A percentile compares a stretch with the other conserved stretches of the same genome.
Conservation (phyloP, 2,113 vertebrate species). For the Gymnobelideus leadbeateri region DNA sequence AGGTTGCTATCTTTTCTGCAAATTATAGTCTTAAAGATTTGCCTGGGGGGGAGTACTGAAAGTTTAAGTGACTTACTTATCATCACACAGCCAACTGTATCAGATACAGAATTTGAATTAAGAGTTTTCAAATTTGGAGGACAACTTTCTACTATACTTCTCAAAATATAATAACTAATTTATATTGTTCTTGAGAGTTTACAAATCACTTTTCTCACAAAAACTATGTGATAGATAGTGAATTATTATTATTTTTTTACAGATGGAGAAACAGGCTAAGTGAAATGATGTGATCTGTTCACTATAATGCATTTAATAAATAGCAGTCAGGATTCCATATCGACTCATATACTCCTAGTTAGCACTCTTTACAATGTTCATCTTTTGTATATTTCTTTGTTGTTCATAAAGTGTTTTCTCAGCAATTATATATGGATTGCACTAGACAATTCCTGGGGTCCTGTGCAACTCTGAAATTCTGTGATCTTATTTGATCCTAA, state of each 20-base stretch:
- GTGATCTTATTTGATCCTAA: background rate
- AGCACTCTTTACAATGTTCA: background rate
- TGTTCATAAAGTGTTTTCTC: background rate
- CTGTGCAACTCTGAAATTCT: background rate
- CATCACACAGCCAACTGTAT: background rate
- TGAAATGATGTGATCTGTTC: background rate
- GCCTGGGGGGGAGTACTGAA: background rate
- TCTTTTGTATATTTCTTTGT: background rate
- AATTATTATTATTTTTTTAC: background rate
- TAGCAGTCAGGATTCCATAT: background rate
- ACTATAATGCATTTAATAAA: background rate
- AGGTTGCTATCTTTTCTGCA: background rate
- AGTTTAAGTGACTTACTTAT: background rate
- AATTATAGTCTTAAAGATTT: background rate
- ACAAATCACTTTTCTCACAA: background rate
- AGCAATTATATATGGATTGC: background rate
- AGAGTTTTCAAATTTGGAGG: background rate
- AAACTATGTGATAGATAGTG: background rate
- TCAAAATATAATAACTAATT: background rate
- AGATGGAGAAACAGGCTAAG: background rate
- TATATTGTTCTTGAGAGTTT: background rate
- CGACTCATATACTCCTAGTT: background rate
- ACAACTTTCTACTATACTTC: background rate
- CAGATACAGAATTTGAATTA: background rate
- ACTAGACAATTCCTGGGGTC: background rate